These are phyloP conservation scores for Rhynchopsitta pachyrhyncha DNA, from an alignment of 2,113 vertebrate species.

Conservation along the genomic window DNA sequence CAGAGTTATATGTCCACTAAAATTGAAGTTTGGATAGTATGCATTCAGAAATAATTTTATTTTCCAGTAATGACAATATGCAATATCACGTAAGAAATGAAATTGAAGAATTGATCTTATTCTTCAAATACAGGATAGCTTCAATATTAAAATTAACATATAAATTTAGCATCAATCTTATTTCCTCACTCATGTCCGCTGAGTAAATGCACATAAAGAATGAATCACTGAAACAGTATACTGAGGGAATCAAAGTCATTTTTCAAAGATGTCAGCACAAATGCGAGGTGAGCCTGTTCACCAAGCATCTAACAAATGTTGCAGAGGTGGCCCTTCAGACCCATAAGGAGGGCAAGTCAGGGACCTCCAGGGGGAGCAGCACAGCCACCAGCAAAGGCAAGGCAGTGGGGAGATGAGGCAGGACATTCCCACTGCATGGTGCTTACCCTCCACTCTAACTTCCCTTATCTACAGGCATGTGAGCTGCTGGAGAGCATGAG, in stretches of 20 bases:
- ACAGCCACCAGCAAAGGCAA: background rate
- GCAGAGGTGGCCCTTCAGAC: background rate
- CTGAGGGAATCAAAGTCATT: slow-evolving; percentile 68
- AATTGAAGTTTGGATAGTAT: slow-evolving; percentile 69
- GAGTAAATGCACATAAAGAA: slow-evolving; percentile 74
- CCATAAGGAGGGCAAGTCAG: background rate
- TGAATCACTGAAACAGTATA: slow-evolving; percentile 77
- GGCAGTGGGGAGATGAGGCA: background rate
- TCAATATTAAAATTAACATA: slow-evolving; percentile 83
- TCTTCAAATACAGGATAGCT: slow-evolving; percentile 75
- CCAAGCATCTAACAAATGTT: slow-evolving; percentile 65
- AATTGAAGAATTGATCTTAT: slow-evolving; percentile 80
- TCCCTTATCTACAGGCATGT: background rate
- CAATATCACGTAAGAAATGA: slow-evolving; percentile 75
- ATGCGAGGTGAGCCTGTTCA: slow-evolving; percentile 61
- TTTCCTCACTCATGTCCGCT: slow-evolving; percentile 61
- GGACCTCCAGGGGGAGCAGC: background rate
- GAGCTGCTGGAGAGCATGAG: accelerated
- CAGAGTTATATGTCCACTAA: slow-evolving; percentile 50
- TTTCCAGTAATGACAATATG: slow-evolving; percentile 67
- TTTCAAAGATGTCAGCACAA: slow-evolving; percentile 68
- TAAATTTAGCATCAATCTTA: slow-evolving; percentile 81
- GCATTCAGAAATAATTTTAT: slow-evolving; percentile 76
- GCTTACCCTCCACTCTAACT: background rate
- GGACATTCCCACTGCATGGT: background rate